Evolutionary conservation across 2,113 vertebrate genomes (phyloP).

Genomic region (Australoheros scitulus): DNA sequence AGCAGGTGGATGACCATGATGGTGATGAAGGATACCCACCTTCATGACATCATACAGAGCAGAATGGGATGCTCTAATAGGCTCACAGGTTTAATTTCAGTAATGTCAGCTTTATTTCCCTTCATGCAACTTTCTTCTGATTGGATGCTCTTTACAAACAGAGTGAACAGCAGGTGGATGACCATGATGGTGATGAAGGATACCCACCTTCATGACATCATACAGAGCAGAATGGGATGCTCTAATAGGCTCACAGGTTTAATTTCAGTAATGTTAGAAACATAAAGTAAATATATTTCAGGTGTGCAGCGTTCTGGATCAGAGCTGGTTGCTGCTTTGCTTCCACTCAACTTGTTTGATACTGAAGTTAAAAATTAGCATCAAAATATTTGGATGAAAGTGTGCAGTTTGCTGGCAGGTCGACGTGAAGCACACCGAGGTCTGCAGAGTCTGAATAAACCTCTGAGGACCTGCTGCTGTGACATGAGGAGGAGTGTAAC

Average conservation of each 20-base stretch:
- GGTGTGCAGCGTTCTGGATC: neutral
- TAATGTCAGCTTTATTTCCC: neutral
- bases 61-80: too few species aligned
- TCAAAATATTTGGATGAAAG: too few species aligned
- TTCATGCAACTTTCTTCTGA: neutral
- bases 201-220: neutral
- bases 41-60: neutral
- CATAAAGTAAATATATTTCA: neutral
- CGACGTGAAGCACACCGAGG: rapidly evolving
- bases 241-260: neutral
- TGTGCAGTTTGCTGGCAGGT: neutral
- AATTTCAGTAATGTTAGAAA: too few species aligned
- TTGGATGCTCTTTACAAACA: neutral
- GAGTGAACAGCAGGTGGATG: neutral
- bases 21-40: neutral
- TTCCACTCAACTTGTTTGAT: neutral
- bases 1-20: neutral
- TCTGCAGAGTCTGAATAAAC: neutral
- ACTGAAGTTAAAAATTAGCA: neutral
- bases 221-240: too few species aligned
- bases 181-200: neutral
- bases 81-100: too few species aligned
- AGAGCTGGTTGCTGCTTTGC: neutral
- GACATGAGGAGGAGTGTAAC: neutral
- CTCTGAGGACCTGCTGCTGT: conserved; percentile 4